Conservation (phyloP, 2,797 vertebrate genomes). For the Acrossocheilus fasciatus region DNA sequence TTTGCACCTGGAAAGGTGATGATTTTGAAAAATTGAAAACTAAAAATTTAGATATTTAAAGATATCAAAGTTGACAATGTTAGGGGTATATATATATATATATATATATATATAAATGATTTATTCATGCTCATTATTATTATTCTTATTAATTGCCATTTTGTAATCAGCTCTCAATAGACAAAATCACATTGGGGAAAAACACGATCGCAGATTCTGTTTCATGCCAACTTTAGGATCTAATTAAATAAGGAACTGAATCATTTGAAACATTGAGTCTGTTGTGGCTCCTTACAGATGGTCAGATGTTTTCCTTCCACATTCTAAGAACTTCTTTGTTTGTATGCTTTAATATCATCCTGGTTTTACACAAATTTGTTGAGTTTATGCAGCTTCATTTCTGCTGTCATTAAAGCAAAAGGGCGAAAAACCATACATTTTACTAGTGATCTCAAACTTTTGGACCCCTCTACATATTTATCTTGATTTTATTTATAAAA, state of each 20-base stretch:
- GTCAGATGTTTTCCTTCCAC: background rate
- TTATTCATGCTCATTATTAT: background rate
- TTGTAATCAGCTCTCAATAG: background rate
- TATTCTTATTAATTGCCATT: background rate
- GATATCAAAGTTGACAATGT: background rate
- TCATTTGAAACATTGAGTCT: background rate
- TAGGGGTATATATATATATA: background rate
- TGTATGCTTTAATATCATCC: background rate
- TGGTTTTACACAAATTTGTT: background rate
- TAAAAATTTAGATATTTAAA: background rate
- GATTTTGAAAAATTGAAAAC: background rate
- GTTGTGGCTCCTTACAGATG: background rate
- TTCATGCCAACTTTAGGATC: background rate
- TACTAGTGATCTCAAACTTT: background rate
- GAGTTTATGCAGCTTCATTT: background rate
- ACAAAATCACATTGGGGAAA: background rate
- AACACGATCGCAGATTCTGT: background rate
- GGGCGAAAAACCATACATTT: background rate
- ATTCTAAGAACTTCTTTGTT: background rate
- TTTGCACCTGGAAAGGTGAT: background rate
- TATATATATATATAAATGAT: background rate
- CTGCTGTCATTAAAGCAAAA: background rate
- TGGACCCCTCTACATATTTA: slow-evolving; percentile 68
- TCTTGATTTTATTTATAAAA: slow-evolving; percentile 78
- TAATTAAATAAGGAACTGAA: background rate